Evolutionary conservation across 2,888 invertebrate genomes (phyloP), one percentile per base, ranked within the genome.

Genomic region (Caenorhabditis drosophilae): DNA sequence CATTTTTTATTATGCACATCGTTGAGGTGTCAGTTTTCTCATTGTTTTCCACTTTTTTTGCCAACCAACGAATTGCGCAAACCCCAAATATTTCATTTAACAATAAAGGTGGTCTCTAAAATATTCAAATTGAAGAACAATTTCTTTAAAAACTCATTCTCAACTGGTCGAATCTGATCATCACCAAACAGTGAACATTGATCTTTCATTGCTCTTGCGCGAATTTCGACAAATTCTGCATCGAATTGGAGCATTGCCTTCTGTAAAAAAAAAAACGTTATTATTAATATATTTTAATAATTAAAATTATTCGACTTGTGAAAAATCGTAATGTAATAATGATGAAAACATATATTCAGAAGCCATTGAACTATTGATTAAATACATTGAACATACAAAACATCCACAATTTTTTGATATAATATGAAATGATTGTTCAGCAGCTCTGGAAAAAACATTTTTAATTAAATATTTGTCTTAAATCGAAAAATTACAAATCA

Each of bases 31-130:
- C 34, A 11, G 4, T 16, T n/a, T 34, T 35, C 15, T 47, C 47
- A 2, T 35, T 35, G 2, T n/a, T 35, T 11, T 31, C 20, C 4
- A 47, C 3, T 35, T 47, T 47, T n/a, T 2, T 2, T 1, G 18
- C 12, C 31, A 47, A 34, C 34, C 47, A 47, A 15, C 35, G 47
- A 20, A 22, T 35, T 15, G 35, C 47, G 11, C 34, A 47, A 18
- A 35, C 12, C 20, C 35, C 34, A 12, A 47, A 35, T 4, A 35
- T 34, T 6, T 31, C 31, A 22, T 22, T 47, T 11, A 47, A n/a
- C n/a, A n/a, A 6, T 4, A 47, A 12, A n/a, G 47, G 47, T 6
- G 47, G 47, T 15, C 47, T 31, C 46, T 46, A 23, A 31, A 46
- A n/a, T n/a, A n/a, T 27, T 20, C 2, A 44, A 18, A 9, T 12